Base-by-base conservation (phyloP, 1,140 invertebrate genomes). In the Meloidogyne hapla region DNA sequence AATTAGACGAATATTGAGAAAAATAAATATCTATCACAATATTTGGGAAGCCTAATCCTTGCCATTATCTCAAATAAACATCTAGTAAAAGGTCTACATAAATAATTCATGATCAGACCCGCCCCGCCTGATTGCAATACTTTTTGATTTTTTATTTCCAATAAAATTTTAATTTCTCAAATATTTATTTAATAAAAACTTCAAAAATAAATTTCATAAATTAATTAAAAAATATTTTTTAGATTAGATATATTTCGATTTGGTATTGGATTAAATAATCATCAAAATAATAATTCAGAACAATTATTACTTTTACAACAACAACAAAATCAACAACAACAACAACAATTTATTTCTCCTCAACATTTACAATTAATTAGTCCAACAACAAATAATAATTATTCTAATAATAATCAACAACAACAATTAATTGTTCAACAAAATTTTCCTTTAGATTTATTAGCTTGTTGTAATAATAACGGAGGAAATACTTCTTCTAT, bases 261-360 rank as follows among this genome's bases (percentile, higher is more conserved):
- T n/a, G 18, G n/a, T 1, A n/a, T 1, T n/a, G 48, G n/a, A n/a
- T 56, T 56, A n/a, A 56, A 56, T 56, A 13, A 42, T 33, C 33
- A 33, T 6, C 33, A 33, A 33, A 33, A 33, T 33, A 56, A 56
- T 56, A 6, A 3, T n/a, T n/a, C n/a, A 56, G 18, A 56, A 56
- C 48, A 56, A 56, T 56, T 56, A 56, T 56, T 56, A 56, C 48
- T 56, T 56, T 56, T 56, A 56, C 48, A 56, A 56, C 48, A 56
- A 56, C 48, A 56, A 56, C 48, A 48, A 48, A 12, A 12, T 10
- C 18, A 13, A 48, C 40, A 56, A 21, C 48, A 56, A 56, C 18
- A 13, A 48, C 45, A 56, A 21, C 48, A 56, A 56, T 56, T 56
- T 33, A 33, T 33, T 33, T 33, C 33, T 33, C 33, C 33, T 8